These are phyloP conservation scores for Pseudocheirus occidentalis DNA, from an alignment of 2,797 vertebrate species.

Conservation along the genomic window DNA sequence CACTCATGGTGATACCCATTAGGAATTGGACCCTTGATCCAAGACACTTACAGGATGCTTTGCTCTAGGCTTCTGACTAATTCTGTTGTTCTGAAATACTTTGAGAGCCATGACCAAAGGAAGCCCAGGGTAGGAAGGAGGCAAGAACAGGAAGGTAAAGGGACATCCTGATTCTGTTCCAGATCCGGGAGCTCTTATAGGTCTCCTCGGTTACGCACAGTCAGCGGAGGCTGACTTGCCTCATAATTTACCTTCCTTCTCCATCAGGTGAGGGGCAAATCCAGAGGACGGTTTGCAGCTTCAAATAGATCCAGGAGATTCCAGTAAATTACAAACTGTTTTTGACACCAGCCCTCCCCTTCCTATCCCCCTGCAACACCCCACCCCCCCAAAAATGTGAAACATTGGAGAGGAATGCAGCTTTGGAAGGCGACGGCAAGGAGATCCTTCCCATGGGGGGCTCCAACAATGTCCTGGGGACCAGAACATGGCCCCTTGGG, in stretches of 20 bases:
- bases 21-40: not conserved
- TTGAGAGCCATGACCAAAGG: not conserved
- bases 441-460: not conserved
- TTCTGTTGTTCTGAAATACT: not conserved
- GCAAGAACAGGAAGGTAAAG: not conserved
- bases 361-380: constrained; percentile 54
- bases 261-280: constrained; percentile 80
- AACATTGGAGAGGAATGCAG: not conserved
- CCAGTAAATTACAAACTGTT: constrained; percentile 77
- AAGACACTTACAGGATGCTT: not conserved
- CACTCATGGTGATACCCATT: not conserved
- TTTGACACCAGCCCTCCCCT: constrained; percentile 75
- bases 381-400: constrained; percentile 65
- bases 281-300: constrained; percentile 79
- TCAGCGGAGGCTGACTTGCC: accelerated
- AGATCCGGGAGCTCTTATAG: not conserved
- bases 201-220: not conserved
- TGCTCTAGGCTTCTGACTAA: not conserved
- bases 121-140: not conserved
- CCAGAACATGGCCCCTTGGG: not conserved
- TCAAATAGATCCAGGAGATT: constrained; percentile 80
- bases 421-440: constrained; percentile 55
- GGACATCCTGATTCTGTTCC: not conserved
- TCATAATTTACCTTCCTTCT: constrained; percentile 71
- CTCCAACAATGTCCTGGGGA: constrained; percentile 7